Evolutionary conservation across 1,140 invertebrate genomes (phyloP), one percentile per base, ranked within the genome.

Genomic region (Drosophila cardini): DNA sequence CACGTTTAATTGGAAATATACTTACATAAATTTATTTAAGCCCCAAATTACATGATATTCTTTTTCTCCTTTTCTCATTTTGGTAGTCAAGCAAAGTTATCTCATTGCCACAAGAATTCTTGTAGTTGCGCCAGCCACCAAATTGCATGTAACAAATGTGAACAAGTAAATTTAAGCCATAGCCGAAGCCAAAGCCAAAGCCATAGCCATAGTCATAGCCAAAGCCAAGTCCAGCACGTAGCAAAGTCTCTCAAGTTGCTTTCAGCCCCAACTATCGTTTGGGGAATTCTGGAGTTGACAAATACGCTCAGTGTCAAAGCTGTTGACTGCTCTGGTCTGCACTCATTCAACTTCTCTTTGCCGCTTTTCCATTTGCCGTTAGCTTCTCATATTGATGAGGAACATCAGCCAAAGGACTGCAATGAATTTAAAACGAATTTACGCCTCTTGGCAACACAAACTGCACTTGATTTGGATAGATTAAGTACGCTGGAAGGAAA

Each of bases 121-220:
- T 50, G 4, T 32, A 45, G 43, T 30, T 15, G 9, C 9, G 42
- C 13, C n/a, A 21, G 70, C 70, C 78, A 69, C 57, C 78, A 81
- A 81, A 86, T 82, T 79, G 78, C 79, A 68, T 73, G 79, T 79
- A 76, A 86, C 83, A 87, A 87, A 86, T 87, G 83, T 57, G 83
- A 82, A 43, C 71, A 87, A 86, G 75, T 82, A 76, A 86, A 78
- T 82, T 85, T 67, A 68, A 68, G 62, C 45, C 11, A 11, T 9
- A 38, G 10, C n/a, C 13, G 11, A 13, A 42, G 40, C 40, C 13
- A 40, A 40, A 4, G 1, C 38, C 63, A 43, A 85, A 73, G 56
- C 42, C n/a, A n/a, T n/a, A 68, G 62, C 45, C 11, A 11, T 9
- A 38, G 10, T 4, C 13, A 6, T 5, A 42, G 40, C 40, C 13